phyloP scores from a whole-genome alignment of 2,888 invertebrate species.

The Chamaedrilus cognettii region DNA sequence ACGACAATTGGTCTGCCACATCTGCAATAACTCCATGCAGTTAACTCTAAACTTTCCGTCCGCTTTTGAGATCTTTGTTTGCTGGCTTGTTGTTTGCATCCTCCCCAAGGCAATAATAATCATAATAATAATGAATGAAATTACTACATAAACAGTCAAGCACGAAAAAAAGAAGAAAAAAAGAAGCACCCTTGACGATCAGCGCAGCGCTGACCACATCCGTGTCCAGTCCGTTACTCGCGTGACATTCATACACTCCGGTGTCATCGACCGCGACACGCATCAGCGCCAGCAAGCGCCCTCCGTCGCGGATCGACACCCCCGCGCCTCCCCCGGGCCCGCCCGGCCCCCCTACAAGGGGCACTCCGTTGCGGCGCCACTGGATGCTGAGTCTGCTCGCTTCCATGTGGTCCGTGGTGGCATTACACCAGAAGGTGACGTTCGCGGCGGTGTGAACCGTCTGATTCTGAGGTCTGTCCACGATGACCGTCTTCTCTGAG shows the following conservation, averaged over 20 bases:
- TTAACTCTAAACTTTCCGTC: too few relatives aligned
- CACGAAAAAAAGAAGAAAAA: too few relatives aligned
- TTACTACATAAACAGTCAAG: neutral
- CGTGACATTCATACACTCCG: constrained; percentile 34
- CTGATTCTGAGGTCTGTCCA: constrained; percentile 28
- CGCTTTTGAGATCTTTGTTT: too few relatives aligned
- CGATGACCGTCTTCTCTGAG: constrained; percentile 13
- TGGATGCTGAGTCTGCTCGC: constrained; percentile 7
- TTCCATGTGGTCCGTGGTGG: constrained; percentile 20
- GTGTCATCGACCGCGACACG: constrained; percentile 38
- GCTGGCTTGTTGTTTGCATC: too few relatives aligned
- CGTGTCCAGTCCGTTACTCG: constrained; percentile 36
- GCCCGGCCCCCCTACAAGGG: constrained; percentile 13
- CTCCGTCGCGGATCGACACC: constrained; percentile 38
- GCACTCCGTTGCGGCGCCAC: constrained; percentile 71
- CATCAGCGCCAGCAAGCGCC: constrained; percentile 37
- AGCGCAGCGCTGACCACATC: constrained; percentile 28
- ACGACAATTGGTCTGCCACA: too few relatives aligned
- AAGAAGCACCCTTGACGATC: constrained; percentile 35
- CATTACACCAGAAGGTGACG: constrained; percentile 43
- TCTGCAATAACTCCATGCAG: too few relatives aligned
- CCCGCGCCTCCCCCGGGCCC: neutral
- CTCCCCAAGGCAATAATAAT: neutral
- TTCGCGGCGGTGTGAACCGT: constrained; percentile 34
- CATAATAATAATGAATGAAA: too few relatives aligned